Evolutionary conservation across 2,888 invertebrate species (phyloP).

Genomic region (Callyntrura sp.): DNA sequence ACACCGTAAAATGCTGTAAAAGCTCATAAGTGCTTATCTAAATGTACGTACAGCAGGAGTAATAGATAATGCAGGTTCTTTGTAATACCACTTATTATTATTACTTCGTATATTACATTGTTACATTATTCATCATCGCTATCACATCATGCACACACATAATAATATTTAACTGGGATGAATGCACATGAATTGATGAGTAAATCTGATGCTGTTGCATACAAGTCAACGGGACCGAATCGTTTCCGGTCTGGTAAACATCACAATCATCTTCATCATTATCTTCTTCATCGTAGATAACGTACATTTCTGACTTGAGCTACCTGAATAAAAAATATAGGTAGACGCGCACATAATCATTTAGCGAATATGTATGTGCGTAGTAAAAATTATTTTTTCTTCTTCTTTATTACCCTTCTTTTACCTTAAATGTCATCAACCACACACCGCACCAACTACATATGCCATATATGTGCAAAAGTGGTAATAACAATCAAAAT

Average conservation of each 20-base stretch:
- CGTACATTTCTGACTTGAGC: neutral
- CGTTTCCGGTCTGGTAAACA: conserved; percentile 79
- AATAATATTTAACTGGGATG: conserved; percentile 60
- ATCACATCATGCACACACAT: conserved; percentile 20
- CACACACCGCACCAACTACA: conserved; percentile 13
- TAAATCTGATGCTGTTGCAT: conserved; percentile 60
- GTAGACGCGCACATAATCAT: conserved; percentile 3
- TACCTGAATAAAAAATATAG: neutral
- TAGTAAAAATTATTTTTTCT: neutral
- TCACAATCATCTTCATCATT: conserved; percentile 45
- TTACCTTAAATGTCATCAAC: conserved; percentile 12
- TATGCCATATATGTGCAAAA: neutral
- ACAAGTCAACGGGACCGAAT: conserved; percentile 77
- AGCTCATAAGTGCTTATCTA: neutral
- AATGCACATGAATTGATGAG: conserved; percentile 65
- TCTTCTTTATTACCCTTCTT: conserved; percentile 1
- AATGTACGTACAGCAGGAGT: neutral
- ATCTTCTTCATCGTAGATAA: neutral
- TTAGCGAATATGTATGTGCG: neutral
- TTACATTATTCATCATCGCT: neutral
- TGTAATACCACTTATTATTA: neutral
- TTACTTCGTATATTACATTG: neutral
- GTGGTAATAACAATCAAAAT: neutral
- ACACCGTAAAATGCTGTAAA: neutral
- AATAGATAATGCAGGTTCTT: neutral